phyloP scores from a whole-genome alignment of 2,888 invertebrate species.

The Galerucella nymphaeae region DNA sequence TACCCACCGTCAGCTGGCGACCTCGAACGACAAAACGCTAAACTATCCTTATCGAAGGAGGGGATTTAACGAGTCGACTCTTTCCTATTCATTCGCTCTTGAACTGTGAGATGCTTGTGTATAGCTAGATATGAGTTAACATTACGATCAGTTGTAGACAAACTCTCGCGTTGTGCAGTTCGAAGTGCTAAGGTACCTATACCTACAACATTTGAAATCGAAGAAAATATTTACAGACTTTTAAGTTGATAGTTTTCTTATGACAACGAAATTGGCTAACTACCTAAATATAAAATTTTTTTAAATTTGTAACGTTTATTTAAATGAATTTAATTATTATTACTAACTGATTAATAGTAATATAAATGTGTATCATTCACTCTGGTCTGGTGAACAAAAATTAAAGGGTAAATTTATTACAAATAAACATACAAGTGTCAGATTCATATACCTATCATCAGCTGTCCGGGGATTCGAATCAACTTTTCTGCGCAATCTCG shows the following conservation, averaged over 20 bases:
- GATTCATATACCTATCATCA: slow-evolving; percentile 54
- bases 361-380: neutral
- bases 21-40: slow-evolving; percentile 19
- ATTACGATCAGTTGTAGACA: slow-evolving; percentile 1
- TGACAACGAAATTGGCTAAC: neutral
- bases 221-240: neutral
- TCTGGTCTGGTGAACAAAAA: neutral
- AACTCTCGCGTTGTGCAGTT: neutral
- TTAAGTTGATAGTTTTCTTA: neutral
- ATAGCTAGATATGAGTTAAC: slow-evolving; percentile 10
- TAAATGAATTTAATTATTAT: too few species aligned
- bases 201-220: neutral
- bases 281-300: neutral
- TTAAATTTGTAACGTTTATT: neutral
- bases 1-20: slow-evolving; percentile 34
- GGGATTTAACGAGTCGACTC: slow-evolving; percentile 6
- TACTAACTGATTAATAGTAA: neutral
- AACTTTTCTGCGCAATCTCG: slow-evolving; percentile 56
- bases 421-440: slow-evolving; percentile 45
- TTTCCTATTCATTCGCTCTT: slow-evolving; percentile 16
- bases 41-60: slow-evolving; percentile 20
- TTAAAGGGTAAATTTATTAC: neutral
- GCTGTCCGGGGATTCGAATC: slow-evolving; percentile 50
- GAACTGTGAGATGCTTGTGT: slow-evolving; percentile 3
- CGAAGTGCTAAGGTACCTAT: neutral